Evolutionary conservation across 1,140 invertebrate genomes (phyloP).

Genomic region (Sinonovacula constricta): DNA sequence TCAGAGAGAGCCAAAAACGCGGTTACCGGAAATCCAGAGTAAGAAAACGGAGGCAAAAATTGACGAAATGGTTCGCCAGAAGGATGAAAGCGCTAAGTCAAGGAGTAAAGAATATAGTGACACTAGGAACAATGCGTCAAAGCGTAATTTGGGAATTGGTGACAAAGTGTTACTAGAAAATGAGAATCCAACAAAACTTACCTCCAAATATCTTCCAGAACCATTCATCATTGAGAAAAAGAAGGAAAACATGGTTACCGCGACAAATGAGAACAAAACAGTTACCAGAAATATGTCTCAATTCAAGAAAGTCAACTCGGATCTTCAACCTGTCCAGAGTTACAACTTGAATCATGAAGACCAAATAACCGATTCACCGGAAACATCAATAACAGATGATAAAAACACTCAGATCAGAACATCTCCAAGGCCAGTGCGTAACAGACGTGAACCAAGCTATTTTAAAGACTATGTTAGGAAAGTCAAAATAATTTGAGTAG

Average conservation of each 20-base stretch:
- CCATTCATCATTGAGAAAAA: constrained; percentile 1
- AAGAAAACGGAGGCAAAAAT: not conserved
- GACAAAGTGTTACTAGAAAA: constrained; percentile 25
- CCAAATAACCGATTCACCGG: no score
- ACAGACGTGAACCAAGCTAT: constrained; percentile 1
- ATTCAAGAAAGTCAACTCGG: not conserved
- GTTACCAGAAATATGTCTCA: not conserved
- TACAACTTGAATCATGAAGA: no score
- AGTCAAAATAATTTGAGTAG: no score
- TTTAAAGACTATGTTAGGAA: constrained; percentile 1
- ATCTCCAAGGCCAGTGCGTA: not conserved
- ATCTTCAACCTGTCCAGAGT: no score
- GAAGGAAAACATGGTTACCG: constrained; percentile 23
- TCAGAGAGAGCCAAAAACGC: constrained; percentile 28
- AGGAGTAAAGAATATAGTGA: constrained; percentile 3
- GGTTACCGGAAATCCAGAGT: constrained; percentile 9
- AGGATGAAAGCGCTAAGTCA: not conserved
- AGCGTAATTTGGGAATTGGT: not conserved
- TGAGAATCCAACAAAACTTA: constrained; percentile 9
- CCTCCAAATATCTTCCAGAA: not conserved
- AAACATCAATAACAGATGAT: no score
- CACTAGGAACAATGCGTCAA: constrained; percentile 13
- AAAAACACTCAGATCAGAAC: no score
- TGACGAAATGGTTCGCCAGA: not conserved
- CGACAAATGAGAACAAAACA: not conserved